phyloP scores from a whole-genome alignment of 2,888 invertebrate genomes.

The Dorcus hopei region DNA sequence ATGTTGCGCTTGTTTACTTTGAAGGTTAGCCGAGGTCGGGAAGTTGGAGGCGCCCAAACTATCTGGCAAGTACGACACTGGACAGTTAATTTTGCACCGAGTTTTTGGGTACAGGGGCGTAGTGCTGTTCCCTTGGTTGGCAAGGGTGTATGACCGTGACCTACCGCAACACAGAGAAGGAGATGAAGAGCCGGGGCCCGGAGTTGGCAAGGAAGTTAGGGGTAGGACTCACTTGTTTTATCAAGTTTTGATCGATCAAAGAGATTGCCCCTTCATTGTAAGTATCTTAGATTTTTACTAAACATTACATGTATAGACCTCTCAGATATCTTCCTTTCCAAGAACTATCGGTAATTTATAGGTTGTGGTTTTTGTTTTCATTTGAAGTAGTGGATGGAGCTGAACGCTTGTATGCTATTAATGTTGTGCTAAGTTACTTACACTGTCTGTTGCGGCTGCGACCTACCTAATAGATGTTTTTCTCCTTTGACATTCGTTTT shows the following conservation, averaged over 20 bases:
- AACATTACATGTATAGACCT: too few relatives aligned
- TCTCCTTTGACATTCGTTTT: too few relatives aligned
- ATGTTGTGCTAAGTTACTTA: too few relatives aligned
- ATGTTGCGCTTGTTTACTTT: conserved; percentile 23
- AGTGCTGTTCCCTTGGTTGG: conserved; percentile 94
- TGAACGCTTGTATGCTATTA: too few relatives aligned
- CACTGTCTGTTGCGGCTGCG: too few relatives aligned
- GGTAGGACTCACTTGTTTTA: conserved; percentile 93
- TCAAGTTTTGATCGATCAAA: conserved; percentile 94
- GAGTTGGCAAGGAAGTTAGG: conserved; percentile 80
- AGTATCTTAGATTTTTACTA: conserved; percentile 45
- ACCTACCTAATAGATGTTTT: too few relatives aligned
- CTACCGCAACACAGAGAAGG: conserved; percentile 53
- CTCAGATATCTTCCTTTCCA: background rate
- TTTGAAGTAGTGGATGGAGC: too few relatives aligned
- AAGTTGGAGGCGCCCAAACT: conserved; percentile 82
- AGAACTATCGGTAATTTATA: background rate
- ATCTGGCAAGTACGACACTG: conserved; percentile 90
- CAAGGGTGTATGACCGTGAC: conserved; percentile 92
- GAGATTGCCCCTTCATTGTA: conserved; percentile 96
- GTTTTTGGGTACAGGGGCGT: conserved; percentile 98
- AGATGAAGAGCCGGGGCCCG: conserved; percentile 41
- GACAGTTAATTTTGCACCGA: conserved; percentile 92
- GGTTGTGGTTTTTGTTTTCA: conserved; percentile 1
- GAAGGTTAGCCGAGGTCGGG: conserved; percentile 91